Evolutionary conservation across 2,797 vertebrate genomes (phyloP).

Genomic region (Chelmon rostratus): DNA sequence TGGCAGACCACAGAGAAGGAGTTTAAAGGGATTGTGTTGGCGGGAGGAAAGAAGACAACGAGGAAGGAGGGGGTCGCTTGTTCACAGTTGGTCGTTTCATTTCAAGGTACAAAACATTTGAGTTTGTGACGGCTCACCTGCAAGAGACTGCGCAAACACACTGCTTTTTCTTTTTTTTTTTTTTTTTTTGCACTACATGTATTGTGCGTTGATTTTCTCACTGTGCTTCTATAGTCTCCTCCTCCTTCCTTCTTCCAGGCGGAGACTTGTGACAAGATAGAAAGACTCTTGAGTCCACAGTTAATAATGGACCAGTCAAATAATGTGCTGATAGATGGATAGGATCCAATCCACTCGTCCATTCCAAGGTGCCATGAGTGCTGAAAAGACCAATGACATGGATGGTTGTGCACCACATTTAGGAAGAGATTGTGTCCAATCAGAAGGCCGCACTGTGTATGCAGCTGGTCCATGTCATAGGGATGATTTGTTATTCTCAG

Average conservation of each 20-base stretch:
- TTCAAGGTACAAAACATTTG: conserved; percentile 60
- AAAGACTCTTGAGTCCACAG: conserved; percentile 18
- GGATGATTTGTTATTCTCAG: conserved; percentile 6
- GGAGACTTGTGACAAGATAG: conserved; percentile 61
- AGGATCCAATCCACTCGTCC: conserved; percentile 7
- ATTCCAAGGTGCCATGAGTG: conserved; percentile 11
- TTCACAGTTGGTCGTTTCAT: conserved; percentile 37
- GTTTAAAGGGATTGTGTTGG: conserved; percentile 76
- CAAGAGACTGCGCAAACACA: conserved; percentile 45
- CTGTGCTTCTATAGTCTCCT: conserved; percentile 41
- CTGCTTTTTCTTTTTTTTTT: conserved; percentile 38
- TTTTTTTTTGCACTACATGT: conserved; percentile 56
- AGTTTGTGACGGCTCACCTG: conserved; percentile 53
- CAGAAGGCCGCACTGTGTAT: background rate
- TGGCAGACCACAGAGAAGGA: conserved; percentile 61
- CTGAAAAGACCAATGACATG: conserved; percentile 6
- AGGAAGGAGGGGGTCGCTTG: conserved; percentile 30
- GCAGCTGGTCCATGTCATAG: conserved; percentile 4
- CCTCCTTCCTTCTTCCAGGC: conserved; percentile 35
- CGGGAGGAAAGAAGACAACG: conserved; percentile 16
- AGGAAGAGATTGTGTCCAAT: background rate
- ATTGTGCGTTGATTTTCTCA: conserved; percentile 43
- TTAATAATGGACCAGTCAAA: conserved; percentile 28
- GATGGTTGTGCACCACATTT: background rate
- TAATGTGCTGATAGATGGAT: conserved; percentile 16